Evolutionary conservation across 2,888 invertebrate species (phyloP).

Genomic region (Oligia latruncula): DNA sequence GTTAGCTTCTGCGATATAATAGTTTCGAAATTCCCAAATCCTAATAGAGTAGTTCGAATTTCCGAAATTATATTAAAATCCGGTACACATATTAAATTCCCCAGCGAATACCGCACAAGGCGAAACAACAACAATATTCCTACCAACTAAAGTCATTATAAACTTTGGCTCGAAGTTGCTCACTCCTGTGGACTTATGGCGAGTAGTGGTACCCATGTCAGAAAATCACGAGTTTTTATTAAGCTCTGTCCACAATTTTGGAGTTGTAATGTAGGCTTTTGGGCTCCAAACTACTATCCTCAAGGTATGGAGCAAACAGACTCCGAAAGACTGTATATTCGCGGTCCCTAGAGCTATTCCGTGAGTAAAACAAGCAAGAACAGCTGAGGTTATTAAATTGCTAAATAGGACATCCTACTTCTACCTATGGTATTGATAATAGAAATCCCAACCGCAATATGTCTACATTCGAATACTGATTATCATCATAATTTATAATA

Average conservation of each 20-base stretch:
- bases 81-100: constrained; percentile 13
- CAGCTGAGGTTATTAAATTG: neutral
- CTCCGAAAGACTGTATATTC: neutral
- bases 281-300: too few relatives aligned
- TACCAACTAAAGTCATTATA: constrained; percentile 55
- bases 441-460: neutral
- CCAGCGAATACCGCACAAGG: constrained; percentile 35
- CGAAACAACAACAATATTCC: constrained; percentile 4
- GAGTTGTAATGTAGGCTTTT: neutral
- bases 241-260: neutral
- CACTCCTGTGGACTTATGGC: neutral
- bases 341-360: neutral
- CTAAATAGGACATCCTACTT: neutral
- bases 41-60: neutral
- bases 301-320: neutral
- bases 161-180: constrained; percentile 38
- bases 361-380: neutral
- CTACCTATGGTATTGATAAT: neutral
- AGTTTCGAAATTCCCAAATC: neutral
- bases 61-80: constrained; percentile 11
- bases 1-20: neutral
- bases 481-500: neutral
- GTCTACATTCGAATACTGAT: neutral
- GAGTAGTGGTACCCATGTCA: neutral
- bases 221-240: constrained; percentile 12